Percentiles rank a stretch among this genome's conserved stretches.
Evolutionary conservation across 2,888 invertebrate genomes (phyloP).

Genomic region (Nomada lathburiana): DNA sequence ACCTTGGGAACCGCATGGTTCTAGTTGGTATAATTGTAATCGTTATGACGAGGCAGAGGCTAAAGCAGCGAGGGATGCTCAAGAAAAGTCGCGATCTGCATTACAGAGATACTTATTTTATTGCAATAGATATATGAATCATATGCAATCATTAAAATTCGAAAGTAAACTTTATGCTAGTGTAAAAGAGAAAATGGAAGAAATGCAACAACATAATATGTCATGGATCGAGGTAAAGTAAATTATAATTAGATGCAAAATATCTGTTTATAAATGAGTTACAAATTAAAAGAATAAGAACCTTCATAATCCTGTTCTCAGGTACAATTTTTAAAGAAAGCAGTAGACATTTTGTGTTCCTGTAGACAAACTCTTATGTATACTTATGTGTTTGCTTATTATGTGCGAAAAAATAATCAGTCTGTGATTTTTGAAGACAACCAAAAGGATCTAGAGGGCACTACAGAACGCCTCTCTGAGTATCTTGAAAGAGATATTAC

Average conservation of each 20-base stretch:
- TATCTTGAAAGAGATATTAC: slow-evolving; percentile 99
- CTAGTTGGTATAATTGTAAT: slow-evolving; percentile 99
- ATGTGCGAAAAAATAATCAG: slow-evolving; percentile 98
- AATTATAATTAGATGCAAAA: neutral
- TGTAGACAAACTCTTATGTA: slow-evolving; percentile 99
- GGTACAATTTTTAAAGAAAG: slow-evolving; percentile 99
- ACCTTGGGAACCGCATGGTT: slow-evolving; percentile 99
- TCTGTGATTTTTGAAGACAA: slow-evolving; percentile 99
- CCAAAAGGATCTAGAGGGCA: slow-evolving; percentile 98
- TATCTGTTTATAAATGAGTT: neutral
- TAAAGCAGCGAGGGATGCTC: slow-evolving; percentile 97
- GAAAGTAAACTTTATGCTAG: slow-evolving; percentile 98
- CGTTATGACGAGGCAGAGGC: slow-evolving; percentile 99
- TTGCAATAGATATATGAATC: slow-evolving; percentile 99
- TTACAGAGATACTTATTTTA: slow-evolving; percentile 99
- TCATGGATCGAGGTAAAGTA: slow-evolving; percentile 97
- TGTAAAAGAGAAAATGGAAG: slow-evolving; percentile 99
- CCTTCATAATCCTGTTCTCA: slow-evolving; percentile 76
- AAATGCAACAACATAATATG: slow-evolving; percentile 99
- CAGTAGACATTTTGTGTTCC: slow-evolving; percentile 98
- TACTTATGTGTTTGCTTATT: slow-evolving; percentile 99
- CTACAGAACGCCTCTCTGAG: slow-evolving; percentile 98
- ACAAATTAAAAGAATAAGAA: neutral
- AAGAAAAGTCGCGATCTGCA: slow-evolving; percentile 96
- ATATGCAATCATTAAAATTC: slow-evolving; percentile 99